Evolutionary conservation across 53 echinoderm and acorn worm species (phyloP).

Genomic region (Pentamera pediparva): DNA sequence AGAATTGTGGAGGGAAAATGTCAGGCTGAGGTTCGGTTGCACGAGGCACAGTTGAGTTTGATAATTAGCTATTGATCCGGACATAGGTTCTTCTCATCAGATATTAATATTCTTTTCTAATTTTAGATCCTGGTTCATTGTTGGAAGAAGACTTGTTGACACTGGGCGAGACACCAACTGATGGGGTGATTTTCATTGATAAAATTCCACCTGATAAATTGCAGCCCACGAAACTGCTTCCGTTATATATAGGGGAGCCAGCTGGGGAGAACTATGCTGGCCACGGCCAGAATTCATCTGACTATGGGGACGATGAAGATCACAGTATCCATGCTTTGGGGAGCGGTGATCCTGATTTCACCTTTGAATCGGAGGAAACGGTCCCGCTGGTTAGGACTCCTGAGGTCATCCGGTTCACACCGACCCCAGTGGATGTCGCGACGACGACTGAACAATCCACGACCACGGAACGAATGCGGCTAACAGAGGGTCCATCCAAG

Average conservation of each 20-base stretch:
- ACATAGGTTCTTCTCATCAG: no score
- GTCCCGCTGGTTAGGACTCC: background rate
- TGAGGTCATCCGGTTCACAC: background rate
- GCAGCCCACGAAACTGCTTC: background rate
- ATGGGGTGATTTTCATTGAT: background rate
- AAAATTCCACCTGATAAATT: background rate
- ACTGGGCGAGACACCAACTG: no score
- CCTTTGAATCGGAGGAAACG: background rate
- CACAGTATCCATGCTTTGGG: background rate
- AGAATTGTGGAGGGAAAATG: no score
- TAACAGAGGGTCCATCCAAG: background rate
- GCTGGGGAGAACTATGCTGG: background rate
- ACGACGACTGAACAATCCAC: background rate
- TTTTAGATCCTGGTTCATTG: no score
- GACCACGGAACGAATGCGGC: background rate
- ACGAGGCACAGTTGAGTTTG: no score
- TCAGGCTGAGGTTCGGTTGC: no score
- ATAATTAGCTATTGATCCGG: no score
- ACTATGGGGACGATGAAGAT: slow-evolving; percentile 15
- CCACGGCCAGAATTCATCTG: background rate
- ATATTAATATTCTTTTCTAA: no score
- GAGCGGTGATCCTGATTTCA: background rate
- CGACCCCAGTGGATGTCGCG: background rate
- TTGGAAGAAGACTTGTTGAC: background rate
- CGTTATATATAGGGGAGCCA: background rate